Base-by-base conservation (phyloP, 2,113 vertebrate genomes). In the Lepisosteus osseus region DNA sequence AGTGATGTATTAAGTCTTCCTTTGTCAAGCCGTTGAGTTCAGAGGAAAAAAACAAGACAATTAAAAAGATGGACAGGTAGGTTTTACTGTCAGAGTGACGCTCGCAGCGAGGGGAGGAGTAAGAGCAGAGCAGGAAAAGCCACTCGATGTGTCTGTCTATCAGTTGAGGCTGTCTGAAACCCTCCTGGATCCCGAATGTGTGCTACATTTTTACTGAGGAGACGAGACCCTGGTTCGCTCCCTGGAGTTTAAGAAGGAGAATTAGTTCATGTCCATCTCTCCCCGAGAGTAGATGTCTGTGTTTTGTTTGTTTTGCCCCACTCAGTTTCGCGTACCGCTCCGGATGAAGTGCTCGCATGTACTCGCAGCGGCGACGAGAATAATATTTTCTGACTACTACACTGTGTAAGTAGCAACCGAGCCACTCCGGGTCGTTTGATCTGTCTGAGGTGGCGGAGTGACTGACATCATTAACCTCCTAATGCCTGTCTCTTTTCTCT, bases 121-220 rank as follows among this genome's bases (percentile, higher is more conserved):
- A 94, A 96, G 90, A 92, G 92, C 90, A 92, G 92, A 94, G 94
- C 95, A 94, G 95, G 95, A 95, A 93, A 95, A 93, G 95, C 95
- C 91, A 94, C 94, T 96, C 96, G 95, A 98, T 98, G 96, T 94
- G 96, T 99, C 96, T 96, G 96, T 99, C 96, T 95, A 93, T 98
- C 96, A 98, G 96, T 95, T 94, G 93, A 95, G 95, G 87, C 95
- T 95, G 97, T 95, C 95, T 95, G 94, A 92, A 90, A 93, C 93
- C 94, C 95, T 94, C 92, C 92, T 93, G 93, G 94, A 94, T 95
- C 86, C 94, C 85, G 90, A 93, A 91, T 90, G 92, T 88, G 93
- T 93, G 94, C 92, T 92, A 90, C 87, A 94, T 94, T 94, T 85
- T 93, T 93, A 93, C 93, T 89, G 93, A 92, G 91, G 88, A 92